Conservation (phyloP, 2,797 vertebrate genomes). For the Telmatherina bonti region DNA sequence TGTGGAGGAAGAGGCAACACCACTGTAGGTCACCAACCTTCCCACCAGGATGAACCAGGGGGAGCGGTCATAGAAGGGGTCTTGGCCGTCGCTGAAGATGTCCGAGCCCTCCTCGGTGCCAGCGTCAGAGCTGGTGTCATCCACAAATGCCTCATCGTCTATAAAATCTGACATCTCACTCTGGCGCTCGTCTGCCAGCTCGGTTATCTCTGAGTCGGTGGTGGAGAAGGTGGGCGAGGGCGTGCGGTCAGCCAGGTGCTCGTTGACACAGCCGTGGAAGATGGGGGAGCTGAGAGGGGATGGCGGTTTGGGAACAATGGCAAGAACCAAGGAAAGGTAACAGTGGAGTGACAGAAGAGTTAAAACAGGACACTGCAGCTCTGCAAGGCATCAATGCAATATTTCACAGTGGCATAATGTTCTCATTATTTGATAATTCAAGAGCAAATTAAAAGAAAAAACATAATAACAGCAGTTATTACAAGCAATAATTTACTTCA, state of each 20-base stretch:
- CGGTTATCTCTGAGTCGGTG: slow-evolving; percentile 98
- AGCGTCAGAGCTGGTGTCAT: slow-evolving; percentile 96
- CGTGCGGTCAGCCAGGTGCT: slow-evolving; percentile 96
- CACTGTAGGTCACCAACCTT: slow-evolving; percentile 92
- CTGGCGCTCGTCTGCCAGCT: slow-evolving; percentile 97
- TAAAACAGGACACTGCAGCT: slow-evolving; percentile 43
- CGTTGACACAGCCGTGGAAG: slow-evolving; percentile 99
- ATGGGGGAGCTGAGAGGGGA: slow-evolving; percentile 92
- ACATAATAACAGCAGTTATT: background rate
- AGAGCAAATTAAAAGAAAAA: background rate
- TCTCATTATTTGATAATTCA: background rate
- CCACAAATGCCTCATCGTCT: slow-evolving; percentile 96
- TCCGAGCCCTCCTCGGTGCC: slow-evolving; percentile 98
- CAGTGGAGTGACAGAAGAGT: slow-evolving; percentile 44
- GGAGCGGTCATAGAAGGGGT: slow-evolving; percentile 99
- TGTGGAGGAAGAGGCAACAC: slow-evolving; percentile 26
- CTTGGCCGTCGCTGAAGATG: slow-evolving; percentile 97
- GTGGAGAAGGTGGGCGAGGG: slow-evolving; percentile 99
- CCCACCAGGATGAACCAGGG: slow-evolving; percentile 99
- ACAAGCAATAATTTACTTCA: slow-evolving; percentile 1
- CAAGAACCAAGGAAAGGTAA: slow-evolving; percentile 59
- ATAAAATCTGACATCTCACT: slow-evolving; percentile 98
- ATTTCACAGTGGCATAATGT: slow-evolving; percentile 29
- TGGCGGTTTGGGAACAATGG: slow-evolving; percentile 49
- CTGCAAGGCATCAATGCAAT: slow-evolving; percentile 8